Evolutionary conservation across 2,888 invertebrate genomes (phyloP), one percentile per base, ranked within the genome.

Genomic region (Lycophotia porphyrea): DNA sequence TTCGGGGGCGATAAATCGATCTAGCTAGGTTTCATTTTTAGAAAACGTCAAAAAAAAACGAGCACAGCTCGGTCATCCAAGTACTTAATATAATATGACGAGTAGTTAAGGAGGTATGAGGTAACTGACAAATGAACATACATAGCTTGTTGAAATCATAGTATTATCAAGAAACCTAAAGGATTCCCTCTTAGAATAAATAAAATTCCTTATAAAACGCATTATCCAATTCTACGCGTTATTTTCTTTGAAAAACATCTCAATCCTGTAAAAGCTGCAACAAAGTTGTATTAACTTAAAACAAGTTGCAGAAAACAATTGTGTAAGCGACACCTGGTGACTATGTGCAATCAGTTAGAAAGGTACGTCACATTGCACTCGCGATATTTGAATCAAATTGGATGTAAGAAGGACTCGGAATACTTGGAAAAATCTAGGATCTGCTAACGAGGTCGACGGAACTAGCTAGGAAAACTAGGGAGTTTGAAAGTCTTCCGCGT

Each of bases 331-430:
- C 82, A 82, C 68, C 77, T 68, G 82, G 77, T 66, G 78, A 81
- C 71, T n/a, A 34, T 68, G 73, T 70, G 68, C 82, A 82, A 82
- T 83, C 61, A 27, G 27, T 63, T 74, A 58, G 64, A 82, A 85
- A 76, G 73, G 65, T 69, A 69, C 36, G 68, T 85, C 60, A 75
- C 81, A 75, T 34, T 81, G 82, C 73, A 76, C 82, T 85, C 68
- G 49, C 49, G 60, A 85, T 73, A 85, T 85, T 82, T 76, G 68
- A 64, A 71, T 63, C 61, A 76, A 82, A 85, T 73, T 85, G 67
- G 36, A 73, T 71, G 69, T 31, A 55, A 52, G 69, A 76, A 71
- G 34, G 21, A 68, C 47, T 68, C 5, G 27, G 39, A 67, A 60
- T 60, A 31, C 34, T 68, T 44, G 68, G 61, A 58, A 63, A 67